Evolutionary conservation across 2,888 invertebrate genomes (phyloP), one percentile per base, ranked within the genome.

Genomic region (Mythimna impura): DNA sequence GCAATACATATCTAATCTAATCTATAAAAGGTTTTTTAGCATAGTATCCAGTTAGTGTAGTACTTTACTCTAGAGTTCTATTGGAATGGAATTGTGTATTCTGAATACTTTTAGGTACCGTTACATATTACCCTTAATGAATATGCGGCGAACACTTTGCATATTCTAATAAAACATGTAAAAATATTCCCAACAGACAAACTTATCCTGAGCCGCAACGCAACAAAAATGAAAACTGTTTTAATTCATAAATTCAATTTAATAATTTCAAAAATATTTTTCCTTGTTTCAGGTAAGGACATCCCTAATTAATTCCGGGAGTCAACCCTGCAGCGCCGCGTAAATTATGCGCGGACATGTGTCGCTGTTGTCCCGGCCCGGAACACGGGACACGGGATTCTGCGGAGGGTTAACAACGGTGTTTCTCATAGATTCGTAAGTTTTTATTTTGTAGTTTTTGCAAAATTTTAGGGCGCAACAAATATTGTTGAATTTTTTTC

Each of bases 251-350:
- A 74, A 77, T 76, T 67, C 50, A 78, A 84, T 84, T 78, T 73
- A n/a, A n/a, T n/a, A n/a, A n/a, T n/a, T n/a, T n/a, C n/a, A n/a
- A n/a, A n/a, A n/a, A 76, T 78, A 71, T 78, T 80, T 74, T 80
- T 82, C 83, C 87, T 87, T 86, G 84, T 91, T 92, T 58, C 93
- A 94, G 94, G 94, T 94, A 92, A 91, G 91, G 80, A 68, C 71
- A 72, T 67, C 65, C 57, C 65, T 81, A 91, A 92, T 92, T 89
- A 85, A 87, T 86, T 82, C 78, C 67, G 43, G 75, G 65, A 71
- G 73, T 72, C 73, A 73, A 66, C 79, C 71, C 82, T 81, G 82
- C 47, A 70, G 74, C 63, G 66, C 40, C 70, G 70, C 25, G 75
- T 87, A 89, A 89, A 89, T 89, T 90, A 93, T 93, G 93, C 93